Percentiles rank a stretch among this genome's conserved stretches.
Evolutionary conservation across 2,113 vertebrate genomes (phyloP).

Genomic region (Campylomormyrus numenius): DNA sequence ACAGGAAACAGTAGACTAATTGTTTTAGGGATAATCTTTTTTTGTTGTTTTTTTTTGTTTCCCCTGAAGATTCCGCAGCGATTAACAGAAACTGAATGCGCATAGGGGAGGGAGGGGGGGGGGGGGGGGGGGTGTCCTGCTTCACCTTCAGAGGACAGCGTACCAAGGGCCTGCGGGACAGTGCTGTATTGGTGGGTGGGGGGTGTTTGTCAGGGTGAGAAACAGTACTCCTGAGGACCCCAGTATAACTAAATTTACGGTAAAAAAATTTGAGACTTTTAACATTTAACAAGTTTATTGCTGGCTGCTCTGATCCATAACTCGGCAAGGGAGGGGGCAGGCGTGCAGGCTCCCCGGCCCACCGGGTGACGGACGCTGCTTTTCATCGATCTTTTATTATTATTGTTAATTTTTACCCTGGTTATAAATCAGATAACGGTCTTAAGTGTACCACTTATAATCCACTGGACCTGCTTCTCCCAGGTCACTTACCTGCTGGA

Average conservation of each 20-base stretch:
- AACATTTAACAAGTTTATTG: slow-evolving; percentile 55
- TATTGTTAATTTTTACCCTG: not conserved
- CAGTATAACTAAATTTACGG: not conserved
- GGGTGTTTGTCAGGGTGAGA: slow-evolving; percentile 39
- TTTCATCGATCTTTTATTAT: not conserved
- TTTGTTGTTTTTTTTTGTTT: slow-evolving; percentile 48
- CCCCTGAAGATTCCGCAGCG: slow-evolving; percentile 58
- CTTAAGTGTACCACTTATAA: not conserved
- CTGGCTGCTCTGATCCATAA: slow-evolving; percentile 38
- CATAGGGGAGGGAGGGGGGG: too few relatives aligned
- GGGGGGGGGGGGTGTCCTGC: slow-evolving; percentile 15
- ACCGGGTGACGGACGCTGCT: not conserved
- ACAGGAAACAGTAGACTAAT: slow-evolving; percentile 66
- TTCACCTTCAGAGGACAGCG: slow-evolving; percentile 18
- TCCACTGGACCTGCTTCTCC: not conserved
- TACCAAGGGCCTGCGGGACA: not conserved
- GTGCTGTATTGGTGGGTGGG: not conserved
- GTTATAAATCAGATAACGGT: not conserved
- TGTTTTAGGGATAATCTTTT: slow-evolving; percentile 72
- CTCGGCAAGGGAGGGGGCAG: slow-evolving; percentile 34
- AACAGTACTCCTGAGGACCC: slow-evolving; percentile 30
- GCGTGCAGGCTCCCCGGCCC: not conserved
- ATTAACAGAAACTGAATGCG: slow-evolving; percentile 62
- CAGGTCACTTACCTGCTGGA: not conserved
- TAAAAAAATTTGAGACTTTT: slow-evolving; percentile 42